Evolutionary conservation across 2,113 vertebrate genomes (phyloP).

Genomic region (Zosterops hypoxanthus): DNA sequence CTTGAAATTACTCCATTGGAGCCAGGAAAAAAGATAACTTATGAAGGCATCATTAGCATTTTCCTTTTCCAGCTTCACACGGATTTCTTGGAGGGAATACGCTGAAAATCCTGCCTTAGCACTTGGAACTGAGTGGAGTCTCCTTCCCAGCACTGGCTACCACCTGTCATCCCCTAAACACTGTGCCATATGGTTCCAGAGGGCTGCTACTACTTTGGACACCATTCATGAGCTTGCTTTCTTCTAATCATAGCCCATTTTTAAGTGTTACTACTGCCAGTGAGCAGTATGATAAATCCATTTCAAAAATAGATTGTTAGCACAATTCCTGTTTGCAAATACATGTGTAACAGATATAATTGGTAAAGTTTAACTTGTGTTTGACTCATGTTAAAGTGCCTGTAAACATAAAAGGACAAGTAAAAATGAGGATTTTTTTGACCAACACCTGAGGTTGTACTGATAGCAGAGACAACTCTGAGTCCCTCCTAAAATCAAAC

Average conservation of each 20-base stretch:
- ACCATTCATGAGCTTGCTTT: not conserved
- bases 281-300: not conserved
- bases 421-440: not conserved
- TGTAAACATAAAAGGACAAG: not conserved
- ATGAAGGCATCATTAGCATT: not conserved
- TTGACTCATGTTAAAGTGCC: not conserved
- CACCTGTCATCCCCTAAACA: slow-evolving; percentile 1
- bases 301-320: not conserved
- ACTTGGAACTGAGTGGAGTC: not conserved
- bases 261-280: not conserved
- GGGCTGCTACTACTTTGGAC: not conserved
- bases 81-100: not conserved
- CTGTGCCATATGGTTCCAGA: slow-evolving; percentile 20
- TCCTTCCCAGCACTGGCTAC: not conserved
- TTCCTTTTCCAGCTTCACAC: not conserved
- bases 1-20: not conserved
- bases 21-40: not conserved
- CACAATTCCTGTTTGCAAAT: not conserved
- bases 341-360: not conserved
- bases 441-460: not conserved
- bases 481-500: not conserved
- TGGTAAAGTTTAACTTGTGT: not conserved
- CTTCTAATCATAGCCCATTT: not conserved
- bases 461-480: not conserved
- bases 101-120: not conserved